Conservation (phyloP, 2,888 invertebrate genomes). For the Cantharis rufa region DNA sequence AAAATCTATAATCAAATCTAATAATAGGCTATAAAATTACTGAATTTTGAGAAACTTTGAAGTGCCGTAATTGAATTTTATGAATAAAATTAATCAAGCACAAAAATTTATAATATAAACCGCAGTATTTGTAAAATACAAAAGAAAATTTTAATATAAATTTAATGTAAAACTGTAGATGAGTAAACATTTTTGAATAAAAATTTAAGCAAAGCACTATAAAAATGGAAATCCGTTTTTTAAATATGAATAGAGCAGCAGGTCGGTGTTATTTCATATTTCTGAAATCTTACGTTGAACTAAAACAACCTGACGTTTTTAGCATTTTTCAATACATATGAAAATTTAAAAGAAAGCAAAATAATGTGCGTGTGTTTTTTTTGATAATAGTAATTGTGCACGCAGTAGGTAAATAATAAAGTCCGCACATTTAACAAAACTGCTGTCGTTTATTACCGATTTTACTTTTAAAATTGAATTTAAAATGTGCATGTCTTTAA, state of each 20-base stretch:
- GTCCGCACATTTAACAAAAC: conserved; percentile 14
- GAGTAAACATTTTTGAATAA: conserved; percentile 19
- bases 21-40: too few relatives aligned
- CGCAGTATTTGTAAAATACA: background rate
- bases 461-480: background rate
- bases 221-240: conserved; percentile 26
- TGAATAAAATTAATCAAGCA: background rate
- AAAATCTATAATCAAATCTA: too few relatives aligned
- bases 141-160: conserved; percentile 20
- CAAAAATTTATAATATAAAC: background rate
- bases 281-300: background rate
- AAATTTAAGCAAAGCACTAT: conserved; percentile 27
- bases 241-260: conserved; percentile 23
- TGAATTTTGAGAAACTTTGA: too few relatives aligned
- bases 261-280: background rate
- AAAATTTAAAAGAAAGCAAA: conserved; percentile 8
- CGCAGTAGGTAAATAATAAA: conserved; percentile 11
- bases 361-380: conserved; percentile 15
- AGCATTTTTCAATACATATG: conserved; percentile 24
- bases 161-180: conserved; percentile 4
- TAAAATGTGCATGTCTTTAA: conserved; percentile 4
- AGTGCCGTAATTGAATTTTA: too few relatives aligned
- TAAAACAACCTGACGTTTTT: conserved; percentile 17
- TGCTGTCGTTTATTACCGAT: conserved; percentile 8
- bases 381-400: conserved; percentile 16